Percentiles rank a stretch among this genome's conserved stretches.
Conservation (phyloP, 1,140 invertebrate genomes). For the Venturia canescens region DNA sequence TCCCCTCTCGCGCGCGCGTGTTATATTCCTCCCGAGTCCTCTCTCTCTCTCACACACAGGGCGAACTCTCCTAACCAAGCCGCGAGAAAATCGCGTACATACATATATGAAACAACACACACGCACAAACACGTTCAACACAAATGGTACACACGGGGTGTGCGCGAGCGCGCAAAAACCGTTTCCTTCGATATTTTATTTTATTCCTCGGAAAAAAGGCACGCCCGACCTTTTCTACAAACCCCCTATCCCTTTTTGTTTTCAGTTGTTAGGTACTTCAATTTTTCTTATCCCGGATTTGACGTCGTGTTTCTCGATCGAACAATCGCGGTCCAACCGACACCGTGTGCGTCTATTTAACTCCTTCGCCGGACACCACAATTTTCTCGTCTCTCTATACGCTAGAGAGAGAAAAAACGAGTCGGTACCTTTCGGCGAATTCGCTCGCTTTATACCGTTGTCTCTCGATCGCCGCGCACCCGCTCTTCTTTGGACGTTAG, state of each 20-base stretch:
- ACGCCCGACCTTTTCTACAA: neutral
- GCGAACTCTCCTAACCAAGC: constrained; percentile 12
- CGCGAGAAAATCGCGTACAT: neutral
- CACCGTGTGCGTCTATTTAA: neutral
- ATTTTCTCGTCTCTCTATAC: constrained; percentile 2
- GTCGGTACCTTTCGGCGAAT: neutral
- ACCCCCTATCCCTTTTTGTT: neutral
- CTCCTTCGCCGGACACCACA: neutral
- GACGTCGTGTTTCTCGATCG: too few species aligned
- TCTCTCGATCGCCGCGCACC: neutral
- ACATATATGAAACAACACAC: neutral
- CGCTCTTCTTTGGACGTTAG: constrained; percentile 55
- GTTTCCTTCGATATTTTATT: neutral
- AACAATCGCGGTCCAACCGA: too few species aligned
- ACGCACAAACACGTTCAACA: neutral
- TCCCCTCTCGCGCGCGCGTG: neutral
- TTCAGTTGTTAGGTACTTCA: neutral
- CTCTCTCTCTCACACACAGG: too few species aligned
- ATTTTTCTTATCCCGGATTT: too few species aligned
- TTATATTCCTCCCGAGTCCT: too few species aligned
- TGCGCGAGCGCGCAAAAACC: neutral
- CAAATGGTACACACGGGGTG: too few species aligned
- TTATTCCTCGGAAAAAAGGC: constrained; percentile 8
- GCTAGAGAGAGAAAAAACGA: neutral
- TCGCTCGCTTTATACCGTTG: constrained; percentile 12